Evolutionary conservation across 2,888 invertebrate genomes (phyloP).

Genomic region (Scaeva pyrastri): DNA sequence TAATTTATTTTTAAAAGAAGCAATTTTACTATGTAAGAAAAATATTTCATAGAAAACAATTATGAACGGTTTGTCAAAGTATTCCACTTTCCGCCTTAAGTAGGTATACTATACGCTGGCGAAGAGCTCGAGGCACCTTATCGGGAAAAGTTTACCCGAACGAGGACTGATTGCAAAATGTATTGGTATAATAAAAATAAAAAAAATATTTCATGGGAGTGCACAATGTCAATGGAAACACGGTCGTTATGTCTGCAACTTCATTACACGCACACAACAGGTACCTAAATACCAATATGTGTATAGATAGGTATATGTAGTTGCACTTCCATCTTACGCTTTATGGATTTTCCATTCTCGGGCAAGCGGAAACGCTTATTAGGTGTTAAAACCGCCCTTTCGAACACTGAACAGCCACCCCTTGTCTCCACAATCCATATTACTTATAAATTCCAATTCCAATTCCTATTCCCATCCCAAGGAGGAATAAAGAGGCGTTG

Average conservation of each 20-base stretch:
- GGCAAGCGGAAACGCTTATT: slow-evolving; percentile 68
- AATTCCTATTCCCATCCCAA: slow-evolving; percentile 43
- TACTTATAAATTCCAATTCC: slow-evolving; percentile 43
- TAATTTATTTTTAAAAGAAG: slow-evolving; percentile 18
- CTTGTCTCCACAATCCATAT: background rate
- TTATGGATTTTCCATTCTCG: slow-evolving; percentile 60
- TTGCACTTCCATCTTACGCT: slow-evolving; percentile 75
- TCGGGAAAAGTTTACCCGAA: slow-evolving; percentile 40
- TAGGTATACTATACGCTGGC: background rate
- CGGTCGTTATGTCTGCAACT: slow-evolving; percentile 69
- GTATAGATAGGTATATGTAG: slow-evolving; percentile 11
- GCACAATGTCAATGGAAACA: slow-evolving; percentile 47
- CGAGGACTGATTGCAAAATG: slow-evolving; percentile 17
- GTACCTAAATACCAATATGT: background rate
- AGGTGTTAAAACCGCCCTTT: slow-evolving; percentile 66
- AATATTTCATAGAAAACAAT: slow-evolving; percentile 57
- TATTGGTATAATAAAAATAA: slow-evolving; percentile 39
- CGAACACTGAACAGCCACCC: slow-evolving; percentile 17
- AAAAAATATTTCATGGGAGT: slow-evolving; percentile 32
- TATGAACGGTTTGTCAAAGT: slow-evolving; percentile 42
- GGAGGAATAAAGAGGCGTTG: slow-evolving; percentile 39
- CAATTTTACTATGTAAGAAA: slow-evolving; percentile 29
- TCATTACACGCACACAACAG: slow-evolving; percentile 67
- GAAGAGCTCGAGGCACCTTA: slow-evolving; percentile 51
- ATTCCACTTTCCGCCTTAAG: slow-evolving; percentile 14